Percentiles rank a stretch among this genome's conserved stretches.
Conservation (phyloP, 2,113 vertebrate species). For the Phrynocephalus versicolor region DNA sequence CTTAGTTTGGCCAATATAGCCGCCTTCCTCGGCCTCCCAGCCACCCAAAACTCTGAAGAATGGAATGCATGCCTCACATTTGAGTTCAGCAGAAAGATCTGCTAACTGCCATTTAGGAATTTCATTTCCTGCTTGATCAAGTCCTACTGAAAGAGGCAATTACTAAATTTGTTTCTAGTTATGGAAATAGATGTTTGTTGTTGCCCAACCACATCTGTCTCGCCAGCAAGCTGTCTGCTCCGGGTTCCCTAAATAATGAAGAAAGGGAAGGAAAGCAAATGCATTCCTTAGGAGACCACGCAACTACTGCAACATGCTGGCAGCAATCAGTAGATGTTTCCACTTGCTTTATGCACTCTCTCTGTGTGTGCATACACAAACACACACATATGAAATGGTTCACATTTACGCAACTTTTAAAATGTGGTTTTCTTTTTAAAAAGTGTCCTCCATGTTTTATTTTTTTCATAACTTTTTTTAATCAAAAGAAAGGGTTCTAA, state of each 20-base stretch:
- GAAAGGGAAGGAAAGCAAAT: conserved; percentile 37
- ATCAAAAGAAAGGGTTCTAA: no score
- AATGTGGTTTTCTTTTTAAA: neutral
- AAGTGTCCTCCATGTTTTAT: neutral
- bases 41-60: conserved; percentile 61
- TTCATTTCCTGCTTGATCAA: conserved; percentile 76
- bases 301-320: conserved; percentile 37
- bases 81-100: conserved; percentile 77
- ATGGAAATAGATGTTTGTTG: conserved; percentile 82
- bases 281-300: conserved; percentile 52
- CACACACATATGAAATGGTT: no score
- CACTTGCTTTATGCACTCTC: neutral
- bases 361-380: no score
- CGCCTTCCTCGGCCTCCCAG: conserved; percentile 44
- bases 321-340: neutral
- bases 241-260: conserved; percentile 52
- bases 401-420: neutral
- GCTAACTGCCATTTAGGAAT: conserved; percentile 71
- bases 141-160: conserved; percentile 74
- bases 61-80: conserved; percentile 64
- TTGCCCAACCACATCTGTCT: conserved; percentile 79
- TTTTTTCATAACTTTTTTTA: no score
- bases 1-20: neutral
- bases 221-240: conserved; percentile 74
- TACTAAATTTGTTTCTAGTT: conserved; percentile 81